Evolutionary conservation across 2,888 invertebrate species (phyloP).

Genomic region (Ophraella communa): DNA sequence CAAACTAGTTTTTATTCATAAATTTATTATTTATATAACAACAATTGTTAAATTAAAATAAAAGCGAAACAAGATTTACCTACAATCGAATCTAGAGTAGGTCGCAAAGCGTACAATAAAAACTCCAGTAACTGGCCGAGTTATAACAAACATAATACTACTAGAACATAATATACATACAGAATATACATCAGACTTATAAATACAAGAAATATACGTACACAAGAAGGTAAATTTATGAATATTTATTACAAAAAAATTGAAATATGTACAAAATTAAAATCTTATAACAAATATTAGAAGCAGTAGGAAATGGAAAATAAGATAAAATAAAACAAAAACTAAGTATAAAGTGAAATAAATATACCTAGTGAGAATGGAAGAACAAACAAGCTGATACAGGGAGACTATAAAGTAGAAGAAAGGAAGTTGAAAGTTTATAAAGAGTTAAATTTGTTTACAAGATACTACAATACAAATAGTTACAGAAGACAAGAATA

Average conservation of each 20-base stretch:
- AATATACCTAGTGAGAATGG: no score
- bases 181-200: slow-evolving; percentile 1
- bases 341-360: no score
- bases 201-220: slow-evolving; percentile 1
- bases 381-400: no score
- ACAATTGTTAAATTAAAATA: slow-evolving; percentile 7
- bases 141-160: no score
- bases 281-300: no score
- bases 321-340: no score
- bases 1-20: background rate
- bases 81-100: background rate
- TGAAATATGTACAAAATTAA: background rate
- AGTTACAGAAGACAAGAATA: no score
- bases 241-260: background rate
- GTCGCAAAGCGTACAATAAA: background rate
- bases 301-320: background rate
- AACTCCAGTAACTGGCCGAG: slow-evolving; percentile 16
- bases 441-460: no score
- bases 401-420: no score
- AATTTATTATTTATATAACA: slow-evolving; percentile 8
- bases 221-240: background rate
- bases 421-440: no score
- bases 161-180: background rate
- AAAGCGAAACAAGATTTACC: background rate
- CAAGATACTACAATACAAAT: no score